Base-by-base conservation (phyloP, 2,888 invertebrate genomes). In the Athrips mouffetella region DNA sequence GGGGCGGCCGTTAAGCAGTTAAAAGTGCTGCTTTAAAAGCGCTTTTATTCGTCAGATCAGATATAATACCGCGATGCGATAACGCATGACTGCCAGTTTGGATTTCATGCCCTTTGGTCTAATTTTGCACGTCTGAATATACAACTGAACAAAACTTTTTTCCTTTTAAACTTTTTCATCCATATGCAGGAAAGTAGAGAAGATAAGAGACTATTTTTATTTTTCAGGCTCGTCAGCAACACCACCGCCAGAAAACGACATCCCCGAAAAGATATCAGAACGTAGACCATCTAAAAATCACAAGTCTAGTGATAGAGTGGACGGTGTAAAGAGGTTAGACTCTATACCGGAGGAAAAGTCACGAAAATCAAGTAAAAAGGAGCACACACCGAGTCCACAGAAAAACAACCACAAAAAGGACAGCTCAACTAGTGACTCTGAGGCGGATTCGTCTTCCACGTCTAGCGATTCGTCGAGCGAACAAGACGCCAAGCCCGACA, bases 391-490 rank as follows among this genome's bases (percentile, higher is more conserved):
- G 0, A 87, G 80, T 51, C 82, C 85, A 1, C 67, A 67, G 37
- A 73, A 69, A 51, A 51, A 58, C 20, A 69, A 57, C 50, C 76
- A 74, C 1, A 77, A 75, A 53, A 86, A 86, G 65, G 80, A 78
- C 33, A 80, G 75, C 41, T 79, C 77, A 64, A 76, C 84, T 56
- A 89, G 78, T 52, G 79, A 85, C 53, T 83, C 84, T 0, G 83
- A 82, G 50, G 73, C 70, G 27, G 78, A 81, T 48, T 82, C 83
- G 7, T 67, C 76, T 0, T 72, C 76, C 1, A 76, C 68, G 51
- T 64, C 72, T 11, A 75, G 68, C 48, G 68, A 63, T 49, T 70
- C 75, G 1, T 76, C 82, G 6, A 74, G 68, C 35, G 80, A 79
- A 35, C 55, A 57, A 6, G 76, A 75, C 47, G 50, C 59, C 7